Conservation (phyloP, 2,797 vertebrate genomes). For the Poecilia picta region DNA sequence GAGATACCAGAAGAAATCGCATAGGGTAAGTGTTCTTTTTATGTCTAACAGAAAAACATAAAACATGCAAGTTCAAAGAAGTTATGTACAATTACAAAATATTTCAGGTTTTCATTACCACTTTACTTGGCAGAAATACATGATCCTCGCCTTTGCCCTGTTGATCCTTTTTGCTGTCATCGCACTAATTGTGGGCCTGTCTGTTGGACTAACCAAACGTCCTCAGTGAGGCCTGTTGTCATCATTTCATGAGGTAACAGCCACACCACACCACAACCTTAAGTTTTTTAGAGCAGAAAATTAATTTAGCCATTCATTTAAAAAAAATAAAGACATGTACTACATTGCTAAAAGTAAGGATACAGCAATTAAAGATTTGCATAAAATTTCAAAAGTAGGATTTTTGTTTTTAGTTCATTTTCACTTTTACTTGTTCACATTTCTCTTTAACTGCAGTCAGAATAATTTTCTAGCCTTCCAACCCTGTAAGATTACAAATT, state of each 20-base stretch:
- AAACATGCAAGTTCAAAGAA: background rate
- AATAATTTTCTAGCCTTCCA: background rate
- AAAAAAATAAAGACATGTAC: background rate
- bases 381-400: background rate
- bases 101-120: slow-evolving; percentile 27
- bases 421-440: background rate
- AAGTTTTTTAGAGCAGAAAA: slow-evolving; percentile 6
- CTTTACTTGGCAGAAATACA: slow-evolving; percentile 88
- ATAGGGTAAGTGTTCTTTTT: slow-evolving; percentile 84
- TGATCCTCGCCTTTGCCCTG: slow-evolving; percentile 85
- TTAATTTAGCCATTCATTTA: slow-evolving; percentile 3
- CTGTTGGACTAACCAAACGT: slow-evolving; percentile 84
- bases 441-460: background rate
- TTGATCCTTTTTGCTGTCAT: slow-evolving; percentile 86
- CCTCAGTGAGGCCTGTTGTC: slow-evolving; percentile 65
- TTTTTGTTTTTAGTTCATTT: background rate
- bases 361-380: background rate
- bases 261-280: slow-evolving; percentile 2
- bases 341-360: background rate
- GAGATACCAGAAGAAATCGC: slow-evolving; percentile 91
- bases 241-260: slow-evolving; percentile 66
- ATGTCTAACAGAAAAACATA: background rate
- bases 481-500: background rate
- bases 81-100: background rate
- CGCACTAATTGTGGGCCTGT: slow-evolving; percentile 90